phyloP scores from a whole-genome alignment of 2,113 vertebrate genomes.

The Chaenogobius annularis region DNA sequence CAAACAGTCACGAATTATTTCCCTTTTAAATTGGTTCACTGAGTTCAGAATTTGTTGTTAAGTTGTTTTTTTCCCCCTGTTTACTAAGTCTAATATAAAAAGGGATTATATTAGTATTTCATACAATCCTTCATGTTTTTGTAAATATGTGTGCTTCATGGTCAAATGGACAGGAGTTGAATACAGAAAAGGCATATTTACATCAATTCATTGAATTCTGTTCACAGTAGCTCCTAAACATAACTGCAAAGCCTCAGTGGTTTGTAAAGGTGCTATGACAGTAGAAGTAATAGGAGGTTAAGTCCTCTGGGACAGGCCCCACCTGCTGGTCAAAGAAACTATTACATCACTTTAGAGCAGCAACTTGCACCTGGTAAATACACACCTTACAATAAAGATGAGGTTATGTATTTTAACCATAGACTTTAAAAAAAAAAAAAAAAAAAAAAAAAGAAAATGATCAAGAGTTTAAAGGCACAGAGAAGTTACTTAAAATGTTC shows the following conservation, averaged over 20 bases:
- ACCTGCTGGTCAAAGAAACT: constrained; percentile 70
- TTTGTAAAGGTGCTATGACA: background rate
- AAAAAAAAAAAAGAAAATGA: too few relatives aligned
- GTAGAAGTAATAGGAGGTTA: constrained; percentile 11
- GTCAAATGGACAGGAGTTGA: background rate
- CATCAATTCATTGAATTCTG: background rate
- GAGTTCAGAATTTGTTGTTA: background rate
- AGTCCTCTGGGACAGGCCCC: constrained; percentile 52
- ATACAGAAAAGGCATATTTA: background rate
- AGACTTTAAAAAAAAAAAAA: too few relatives aligned
- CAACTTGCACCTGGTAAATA: background rate
- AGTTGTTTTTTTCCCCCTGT: background rate
- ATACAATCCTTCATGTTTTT: background rate
- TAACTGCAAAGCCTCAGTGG: constrained; percentile 2
- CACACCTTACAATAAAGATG: too few relatives aligned
- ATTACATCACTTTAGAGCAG: constrained; percentile 21
- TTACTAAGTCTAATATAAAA: background rate
- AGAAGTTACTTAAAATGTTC: too few relatives aligned
- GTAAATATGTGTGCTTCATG: background rate
- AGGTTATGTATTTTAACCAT: background rate
- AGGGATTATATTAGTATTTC: background rate
- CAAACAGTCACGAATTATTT: constrained; percentile 41
- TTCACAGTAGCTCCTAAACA: background rate
- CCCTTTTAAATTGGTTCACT: background rate
- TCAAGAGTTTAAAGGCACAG: too few relatives aligned